These are phyloP conservation scores for Uropsilus gracilis DNA, from an alignment of 2,113 vertebrate genomes.

Conservation along the genomic window DNA sequence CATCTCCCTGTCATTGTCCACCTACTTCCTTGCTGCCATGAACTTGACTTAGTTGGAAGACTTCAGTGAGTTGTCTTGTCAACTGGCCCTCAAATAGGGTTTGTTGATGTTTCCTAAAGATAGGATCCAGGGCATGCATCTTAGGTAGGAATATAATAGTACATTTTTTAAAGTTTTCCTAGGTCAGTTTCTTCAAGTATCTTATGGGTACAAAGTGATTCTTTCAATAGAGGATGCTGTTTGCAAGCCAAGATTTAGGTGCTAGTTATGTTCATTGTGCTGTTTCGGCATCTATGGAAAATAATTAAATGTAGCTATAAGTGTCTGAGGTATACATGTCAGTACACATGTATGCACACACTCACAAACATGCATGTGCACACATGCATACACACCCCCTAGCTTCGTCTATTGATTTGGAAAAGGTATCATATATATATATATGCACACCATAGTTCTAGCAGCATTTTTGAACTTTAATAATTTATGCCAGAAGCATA, in stretches of 20 bases:
- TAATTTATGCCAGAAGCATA: background rate
- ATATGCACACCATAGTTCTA: background rate
- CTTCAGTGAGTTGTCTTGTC: background rate
- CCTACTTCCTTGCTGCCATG: no score
- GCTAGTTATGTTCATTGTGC: background rate
- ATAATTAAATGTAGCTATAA: background rate
- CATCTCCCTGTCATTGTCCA: no score
- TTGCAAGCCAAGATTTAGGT: background rate
- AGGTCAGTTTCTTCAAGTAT: background rate
- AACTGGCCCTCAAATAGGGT: background rate
- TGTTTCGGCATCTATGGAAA: background rate
- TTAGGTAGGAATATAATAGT: background rate
- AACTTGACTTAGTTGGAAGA: no score
- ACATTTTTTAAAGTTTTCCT: background rate
- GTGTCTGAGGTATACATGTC: background rate
- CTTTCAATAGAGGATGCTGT: background rate
- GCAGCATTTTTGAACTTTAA: background rate
- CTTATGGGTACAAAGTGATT: background rate
- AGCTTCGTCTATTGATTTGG: background rate
- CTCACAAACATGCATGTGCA: background rate
- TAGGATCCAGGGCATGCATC: background rate
- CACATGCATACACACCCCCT: accelerated
- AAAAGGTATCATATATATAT: no score
- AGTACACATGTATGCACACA: background rate
- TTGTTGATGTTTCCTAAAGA: background rate